These are phyloP conservation scores for Gisinianus flammeolus DNA, from an alignment of 2,888 invertebrate species.

Conservation along the genomic window DNA sequence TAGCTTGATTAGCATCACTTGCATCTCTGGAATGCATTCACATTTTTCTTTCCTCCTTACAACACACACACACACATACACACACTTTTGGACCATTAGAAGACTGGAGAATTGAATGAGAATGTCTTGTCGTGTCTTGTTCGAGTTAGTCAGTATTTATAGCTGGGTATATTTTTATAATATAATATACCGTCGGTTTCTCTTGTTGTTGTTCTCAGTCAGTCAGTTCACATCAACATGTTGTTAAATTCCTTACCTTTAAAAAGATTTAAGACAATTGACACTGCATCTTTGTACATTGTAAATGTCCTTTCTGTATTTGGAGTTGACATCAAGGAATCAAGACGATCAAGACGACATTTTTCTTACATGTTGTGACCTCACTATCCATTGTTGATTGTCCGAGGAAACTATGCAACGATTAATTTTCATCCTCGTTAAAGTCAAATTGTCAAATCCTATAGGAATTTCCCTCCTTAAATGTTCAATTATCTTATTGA, in stretches of 20 bases:
- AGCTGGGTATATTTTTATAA: too few species aligned
- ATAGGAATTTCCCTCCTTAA: too few species aligned
- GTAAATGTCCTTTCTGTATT: not conserved
- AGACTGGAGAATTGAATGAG: not conserved
- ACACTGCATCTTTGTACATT: not conserved
- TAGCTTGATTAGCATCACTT: constrained; percentile 8
- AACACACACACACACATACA: not conserved
- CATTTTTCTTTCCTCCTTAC: not conserved
- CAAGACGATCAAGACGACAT: not conserved
- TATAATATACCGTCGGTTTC: too few species aligned
- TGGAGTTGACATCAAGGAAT: not conserved
- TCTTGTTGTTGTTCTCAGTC: too few species aligned
- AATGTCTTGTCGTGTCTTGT: not conserved
- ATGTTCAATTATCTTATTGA: too few species aligned
- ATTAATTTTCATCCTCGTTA: too few species aligned
- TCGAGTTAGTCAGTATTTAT: not conserved
- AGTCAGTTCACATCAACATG: not conserved
- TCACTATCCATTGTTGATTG: too few species aligned
- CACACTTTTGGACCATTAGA: not conserved
- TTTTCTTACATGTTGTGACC: not conserved
- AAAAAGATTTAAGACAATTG: not conserved
- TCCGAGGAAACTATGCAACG: too few species aligned
- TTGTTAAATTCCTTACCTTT: not conserved
- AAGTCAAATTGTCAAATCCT: too few species aligned
- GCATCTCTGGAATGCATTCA: not conserved